Conservation (phyloP, 2,797 vertebrate genomes). For the Anguilla marmorata region DNA sequence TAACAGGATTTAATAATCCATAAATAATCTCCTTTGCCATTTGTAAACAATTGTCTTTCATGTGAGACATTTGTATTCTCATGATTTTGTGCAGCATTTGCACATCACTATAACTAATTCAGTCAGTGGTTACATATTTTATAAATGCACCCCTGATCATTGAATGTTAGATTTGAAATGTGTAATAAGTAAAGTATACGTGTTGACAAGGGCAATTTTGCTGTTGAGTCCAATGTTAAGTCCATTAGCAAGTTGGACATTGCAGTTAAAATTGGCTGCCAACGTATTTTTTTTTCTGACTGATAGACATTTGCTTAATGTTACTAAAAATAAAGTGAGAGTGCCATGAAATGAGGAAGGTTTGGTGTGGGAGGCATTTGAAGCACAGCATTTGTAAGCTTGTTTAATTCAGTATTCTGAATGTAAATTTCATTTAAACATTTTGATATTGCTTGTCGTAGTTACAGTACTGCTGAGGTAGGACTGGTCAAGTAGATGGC, state of each 20-base stretch:
- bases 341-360: not conserved
- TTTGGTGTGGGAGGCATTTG: not conserved
- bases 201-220: not conserved
- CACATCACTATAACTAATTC: not conserved
- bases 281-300: not conserved
- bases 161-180: not conserved
- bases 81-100: conserved; percentile 52
- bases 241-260: not conserved
- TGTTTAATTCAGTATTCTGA: conserved; percentile 16
- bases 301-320: not conserved
- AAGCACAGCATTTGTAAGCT: conserved; percentile 3
- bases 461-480: not conserved
- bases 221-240: no score
- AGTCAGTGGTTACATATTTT: conserved; percentile 1
- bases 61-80: conserved; percentile 46
- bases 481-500: conserved; percentile 42
- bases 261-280: not conserved
- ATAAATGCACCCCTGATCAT: conserved; percentile 12
- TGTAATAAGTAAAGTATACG: not conserved
- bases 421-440: conserved; percentile 27
- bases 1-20: conserved; percentile 60
- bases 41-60: conserved; percentile 44
- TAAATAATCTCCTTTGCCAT: conserved; percentile 50
- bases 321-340: not conserved
- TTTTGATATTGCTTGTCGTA: conserved; percentile 34